These are phyloP conservation scores for Anagrus nilaparvatae DNA, from an alignment of 1,140 invertebrate genomes.

Conservation along the genomic window DNA sequence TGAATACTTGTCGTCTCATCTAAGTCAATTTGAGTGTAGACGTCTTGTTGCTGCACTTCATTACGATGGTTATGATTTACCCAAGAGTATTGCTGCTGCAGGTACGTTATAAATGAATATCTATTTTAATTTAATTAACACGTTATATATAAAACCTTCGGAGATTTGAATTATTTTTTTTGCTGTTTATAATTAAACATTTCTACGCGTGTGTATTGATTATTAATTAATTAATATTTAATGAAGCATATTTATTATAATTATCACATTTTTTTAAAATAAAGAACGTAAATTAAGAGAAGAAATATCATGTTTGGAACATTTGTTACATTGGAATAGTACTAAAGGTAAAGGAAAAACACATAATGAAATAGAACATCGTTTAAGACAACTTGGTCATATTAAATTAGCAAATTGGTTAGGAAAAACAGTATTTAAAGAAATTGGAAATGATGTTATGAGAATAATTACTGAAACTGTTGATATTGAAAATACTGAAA, in stretches of 20 bases:
- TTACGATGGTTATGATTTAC: slow-evolving; percentile 42
- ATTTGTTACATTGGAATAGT: slow-evolving; percentile 48
- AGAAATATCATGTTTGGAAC: slow-evolving; percentile 42
- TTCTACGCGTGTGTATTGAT: neutral
- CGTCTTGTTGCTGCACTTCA: slow-evolving; percentile 46
- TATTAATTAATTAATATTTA: neutral
- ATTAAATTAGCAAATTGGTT: slow-evolving; percentile 50
- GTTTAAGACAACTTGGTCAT: slow-evolving; percentile 47
- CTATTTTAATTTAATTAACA: no score
- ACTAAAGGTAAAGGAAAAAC: slow-evolving; percentile 44
- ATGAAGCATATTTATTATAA: slow-evolving; percentile 7
- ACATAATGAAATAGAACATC: slow-evolving; percentile 42
- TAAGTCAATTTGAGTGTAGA: slow-evolving; percentile 45
- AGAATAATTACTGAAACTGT: no score
- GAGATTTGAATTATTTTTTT: slow-evolving; percentile 3
- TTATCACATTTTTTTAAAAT: slow-evolving; percentile 8
- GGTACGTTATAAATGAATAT: slow-evolving; percentile 30
- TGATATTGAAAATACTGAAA: no score
- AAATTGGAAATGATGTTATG: slow-evolving; percentile 46
- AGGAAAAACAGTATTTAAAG: slow-evolving; percentile 45
- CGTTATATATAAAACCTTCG: no score
- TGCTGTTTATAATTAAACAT: neutral
- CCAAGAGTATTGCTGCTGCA: slow-evolving; percentile 35
- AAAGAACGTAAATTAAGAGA: slow-evolving; percentile 39
- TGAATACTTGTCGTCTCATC: slow-evolving; percentile 44